Evolutionary conservation across 2,113 vertebrate genomes (phyloP), one percentile per base, ranked within the genome.

Genomic region (Mesembrinibis cayennensis): DNA sequence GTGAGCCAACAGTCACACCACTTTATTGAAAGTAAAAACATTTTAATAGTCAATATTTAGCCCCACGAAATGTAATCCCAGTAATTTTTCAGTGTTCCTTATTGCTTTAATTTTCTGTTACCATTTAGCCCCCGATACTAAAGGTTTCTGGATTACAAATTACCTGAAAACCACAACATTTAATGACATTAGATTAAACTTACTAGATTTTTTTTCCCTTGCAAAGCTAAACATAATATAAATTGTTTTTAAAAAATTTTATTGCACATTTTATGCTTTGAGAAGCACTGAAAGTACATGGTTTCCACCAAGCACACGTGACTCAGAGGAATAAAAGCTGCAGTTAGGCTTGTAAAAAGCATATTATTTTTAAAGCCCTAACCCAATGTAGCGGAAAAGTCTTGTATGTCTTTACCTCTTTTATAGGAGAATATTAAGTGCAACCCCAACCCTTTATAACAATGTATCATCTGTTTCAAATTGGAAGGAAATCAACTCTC

Each of bases 401-500:
- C 88, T 95, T 95, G 82, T 92, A 96, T 89, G 97, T 95, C 97
- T 97, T 97, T 96, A 95, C 95, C 87, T 96, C 78, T 97, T 97
- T 97, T 98, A 97, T 95, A 78, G 56, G 70, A 84, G 21, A 96
- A 97, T 97, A 98, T 98, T 98, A 98, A 98, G 96, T 91, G 89
- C 73, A 97, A 98, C 84, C 92, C 97, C 96, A 98, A 79, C 49
- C 58, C 82, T 89, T 91, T 97, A 94, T 94, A 98, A 98, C 98
- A 98, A 97, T 95, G 90, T 88, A 92, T 95, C 97, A 97, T 98
- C 97, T 97, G 97, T 97, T 98, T 97, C 93, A 97, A 91, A 95
- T 97, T 98, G 98, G 97, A 98, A 97, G 93, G 50, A 96, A 98
- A 97, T 98, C 98, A 98, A 93, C 82, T 96, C 97, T 98, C 52